Conservation (phyloP, 2,888 invertebrate genomes). For the Bellardia pandia region DNA sequence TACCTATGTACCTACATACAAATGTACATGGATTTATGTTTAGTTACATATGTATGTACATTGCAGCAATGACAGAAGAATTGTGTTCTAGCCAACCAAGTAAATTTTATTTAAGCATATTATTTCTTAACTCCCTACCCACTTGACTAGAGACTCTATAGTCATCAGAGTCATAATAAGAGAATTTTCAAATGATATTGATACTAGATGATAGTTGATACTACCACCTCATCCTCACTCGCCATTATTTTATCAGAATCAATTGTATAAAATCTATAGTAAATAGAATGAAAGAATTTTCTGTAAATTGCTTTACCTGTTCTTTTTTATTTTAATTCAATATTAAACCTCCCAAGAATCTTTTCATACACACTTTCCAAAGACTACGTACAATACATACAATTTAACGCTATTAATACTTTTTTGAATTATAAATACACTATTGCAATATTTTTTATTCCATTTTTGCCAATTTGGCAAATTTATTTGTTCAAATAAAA, state of each 20-base stretch:
- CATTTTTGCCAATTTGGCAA: constrained; percentile 68
- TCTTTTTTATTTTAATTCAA: background rate
- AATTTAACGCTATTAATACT: constrained; percentile 11
- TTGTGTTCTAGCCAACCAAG: background rate
- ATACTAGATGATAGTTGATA: background rate
- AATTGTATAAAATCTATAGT: background rate
- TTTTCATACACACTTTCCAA: constrained; percentile 23
- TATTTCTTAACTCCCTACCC: background rate
- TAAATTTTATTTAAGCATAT: background rate
- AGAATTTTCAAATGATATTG: background rate
- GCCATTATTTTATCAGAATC: background rate
- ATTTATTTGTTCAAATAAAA: constrained; percentile 26
- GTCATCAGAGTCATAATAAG: background rate
- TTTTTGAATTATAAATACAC: constrained; percentile 37
- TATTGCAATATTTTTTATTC: constrained; percentile 14
- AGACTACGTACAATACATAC: background rate
- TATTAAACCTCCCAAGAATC: constrained; percentile 22
- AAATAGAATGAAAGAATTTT: constrained; percentile 2
- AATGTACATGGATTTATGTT: background rate
- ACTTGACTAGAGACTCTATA: background rate
- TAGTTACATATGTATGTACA: background rate
- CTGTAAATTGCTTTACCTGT: constrained; percentile 33
- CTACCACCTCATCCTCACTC: constrained; percentile 6
- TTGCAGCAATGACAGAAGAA: background rate
- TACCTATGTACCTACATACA: background rate